These are phyloP conservation scores for Pogonomyrmex barbatus DNA, from an alignment of 1,140 invertebrate genomes.

Conservation along the genomic window DNA sequence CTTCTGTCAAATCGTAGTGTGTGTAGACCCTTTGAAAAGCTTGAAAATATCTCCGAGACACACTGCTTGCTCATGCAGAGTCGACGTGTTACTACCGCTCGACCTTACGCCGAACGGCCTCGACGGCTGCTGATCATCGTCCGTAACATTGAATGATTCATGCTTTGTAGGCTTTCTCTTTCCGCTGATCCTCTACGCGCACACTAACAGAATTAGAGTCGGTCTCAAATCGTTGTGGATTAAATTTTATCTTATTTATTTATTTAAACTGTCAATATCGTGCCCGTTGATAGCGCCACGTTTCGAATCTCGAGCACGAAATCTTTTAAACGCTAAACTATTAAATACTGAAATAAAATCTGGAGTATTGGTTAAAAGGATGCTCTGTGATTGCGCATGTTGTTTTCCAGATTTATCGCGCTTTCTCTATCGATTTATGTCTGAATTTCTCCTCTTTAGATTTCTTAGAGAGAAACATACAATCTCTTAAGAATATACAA, in stretches of 20 bases:
- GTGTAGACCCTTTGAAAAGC: not conserved
- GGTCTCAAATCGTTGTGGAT: not conserved
- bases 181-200: constrained; percentile 58
- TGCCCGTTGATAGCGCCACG: not conserved
- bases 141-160: constrained; percentile 45
- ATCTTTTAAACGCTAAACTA: not conserved
- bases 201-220: not conserved
- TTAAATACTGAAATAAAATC: not conserved
- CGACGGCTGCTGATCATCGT: constrained; percentile 45
- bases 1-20: not conserved
- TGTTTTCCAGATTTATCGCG: constrained; percentile 23
- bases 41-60: constrained; percentile 16
- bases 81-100: constrained; percentile 56
- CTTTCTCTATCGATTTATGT: constrained; percentile 28
- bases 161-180: constrained; percentile 76
- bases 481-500: not conserved
- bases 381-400: not conserved
- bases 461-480: not conserved
- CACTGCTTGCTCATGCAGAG: constrained; percentile 46
- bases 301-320: not conserved
- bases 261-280: too few species aligned
- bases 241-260: too few species aligned
- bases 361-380: not conserved
- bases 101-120: constrained; percentile 45
- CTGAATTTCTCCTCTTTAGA: not conserved